These are phyloP conservation scores for Bradypus variegatus DNA, from an alignment of 2,797 vertebrate genomes.

Conservation along the genomic window DNA sequence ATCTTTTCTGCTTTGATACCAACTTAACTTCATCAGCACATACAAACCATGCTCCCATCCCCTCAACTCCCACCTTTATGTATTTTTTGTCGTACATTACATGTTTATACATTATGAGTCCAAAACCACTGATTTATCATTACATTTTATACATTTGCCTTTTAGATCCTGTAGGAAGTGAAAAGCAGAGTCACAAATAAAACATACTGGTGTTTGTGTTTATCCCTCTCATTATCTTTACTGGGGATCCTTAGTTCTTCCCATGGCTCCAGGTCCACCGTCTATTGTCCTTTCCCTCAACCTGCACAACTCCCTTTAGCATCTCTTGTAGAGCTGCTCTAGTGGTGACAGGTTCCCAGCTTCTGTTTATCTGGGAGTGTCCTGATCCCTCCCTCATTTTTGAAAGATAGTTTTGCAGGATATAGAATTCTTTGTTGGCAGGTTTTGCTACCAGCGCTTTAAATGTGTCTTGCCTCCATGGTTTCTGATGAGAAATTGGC, in stretches of 20 bases:
- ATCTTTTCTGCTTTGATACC: neutral
- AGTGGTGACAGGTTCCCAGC: neutral
- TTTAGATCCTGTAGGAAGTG: neutral
- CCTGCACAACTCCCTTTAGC: neutral
- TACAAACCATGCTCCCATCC: neutral
- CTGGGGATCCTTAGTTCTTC: neutral
- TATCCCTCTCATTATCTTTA: neutral
- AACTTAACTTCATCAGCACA: neutral
- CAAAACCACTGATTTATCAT: neutral
- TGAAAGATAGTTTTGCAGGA: neutral
- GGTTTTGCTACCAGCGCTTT: too few species aligned
- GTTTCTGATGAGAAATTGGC: neutral
- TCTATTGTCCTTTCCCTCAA: neutral
- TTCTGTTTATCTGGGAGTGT: neutral
- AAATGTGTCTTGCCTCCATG: neutral
- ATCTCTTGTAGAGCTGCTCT: neutral
- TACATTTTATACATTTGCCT: neutral
- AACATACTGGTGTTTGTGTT: neutral
- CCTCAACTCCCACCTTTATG: neutral
- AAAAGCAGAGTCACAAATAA: neutral
- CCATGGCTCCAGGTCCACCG: neutral
- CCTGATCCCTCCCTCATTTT: neutral
- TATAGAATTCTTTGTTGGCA: neutral
- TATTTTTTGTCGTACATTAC: neutral
- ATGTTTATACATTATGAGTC: neutral